Evolutionary conservation across 2,888 invertebrate species (phyloP).

Genomic region (Abscondita cerata): DNA sequence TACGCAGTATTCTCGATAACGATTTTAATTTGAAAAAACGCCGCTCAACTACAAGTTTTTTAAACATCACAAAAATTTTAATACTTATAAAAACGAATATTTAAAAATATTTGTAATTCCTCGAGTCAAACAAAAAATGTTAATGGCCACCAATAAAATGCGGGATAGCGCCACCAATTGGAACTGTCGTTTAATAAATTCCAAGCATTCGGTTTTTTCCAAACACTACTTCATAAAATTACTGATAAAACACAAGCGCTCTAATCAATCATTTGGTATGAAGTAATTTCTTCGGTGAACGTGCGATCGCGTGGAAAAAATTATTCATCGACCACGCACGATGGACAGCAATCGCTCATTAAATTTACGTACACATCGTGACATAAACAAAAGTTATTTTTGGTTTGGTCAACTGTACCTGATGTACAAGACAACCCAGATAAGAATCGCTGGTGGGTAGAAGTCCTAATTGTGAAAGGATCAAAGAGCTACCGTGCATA

Average conservation of each 20-base stretch:
- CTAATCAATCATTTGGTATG: constrained; percentile 32
- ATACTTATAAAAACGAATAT: too few species aligned
- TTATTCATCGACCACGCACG: constrained; percentile 34
- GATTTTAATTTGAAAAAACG: too few species aligned
- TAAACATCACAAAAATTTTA: too few species aligned
- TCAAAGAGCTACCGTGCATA: constrained; percentile 31
- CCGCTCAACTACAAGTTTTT: too few species aligned
- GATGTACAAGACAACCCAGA: constrained; percentile 26
- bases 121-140: constrained; percentile 15
- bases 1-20: too few species aligned
- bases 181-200: constrained; percentile 16
- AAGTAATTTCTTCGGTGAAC: constrained; percentile 30
- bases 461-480: constrained; percentile 32
- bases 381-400: constrained; percentile 2
- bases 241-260: constrained; percentile 31
- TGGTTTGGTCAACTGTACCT: constrained; percentile 17
- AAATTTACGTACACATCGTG: constrained; percentile 12
- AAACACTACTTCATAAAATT: constrained; percentile 24
- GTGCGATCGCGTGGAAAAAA: constrained; percentile 34
- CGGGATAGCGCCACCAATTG: constrained; percentile 17
- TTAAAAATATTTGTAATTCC: constrained; percentile 10
- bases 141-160: constrained; percentile 21
- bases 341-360: constrained; percentile 18
- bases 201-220: constrained; percentile 12
- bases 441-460: constrained; percentile 29